phyloP scores from a whole-genome alignment of 2,888 invertebrate genomes.

The Megastigmus dorsalis region DNA sequence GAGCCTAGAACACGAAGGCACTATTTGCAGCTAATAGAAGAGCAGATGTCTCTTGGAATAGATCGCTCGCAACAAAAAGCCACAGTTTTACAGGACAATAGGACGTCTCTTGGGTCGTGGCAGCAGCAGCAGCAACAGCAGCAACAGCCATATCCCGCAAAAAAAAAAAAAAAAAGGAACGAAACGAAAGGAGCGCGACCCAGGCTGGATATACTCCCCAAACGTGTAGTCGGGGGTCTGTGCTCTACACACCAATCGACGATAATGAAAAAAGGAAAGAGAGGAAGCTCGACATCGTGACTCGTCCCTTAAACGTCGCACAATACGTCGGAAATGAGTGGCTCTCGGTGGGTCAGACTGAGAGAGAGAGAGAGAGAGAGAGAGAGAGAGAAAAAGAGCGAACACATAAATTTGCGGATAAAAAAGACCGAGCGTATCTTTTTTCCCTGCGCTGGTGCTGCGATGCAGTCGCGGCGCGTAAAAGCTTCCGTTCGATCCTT shows the following conservation, averaged over 20 bases:
- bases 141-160: conserved; percentile 3
- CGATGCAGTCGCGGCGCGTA: conserved; percentile 10
- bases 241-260: conserved; percentile 2
- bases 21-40: conserved; percentile 30
- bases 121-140: neutral
- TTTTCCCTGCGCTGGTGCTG: neutral
- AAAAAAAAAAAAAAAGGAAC: too few species aligned
- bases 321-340: conserved; percentile 37
- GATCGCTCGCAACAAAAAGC: conserved; percentile 34
- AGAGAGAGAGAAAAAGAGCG: too few species aligned
- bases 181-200: too few species aligned
- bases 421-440: neutral
- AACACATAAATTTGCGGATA: conserved; percentile 36
- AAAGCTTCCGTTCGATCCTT: conserved; percentile 12
- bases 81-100: conserved; percentile 27
- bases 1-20: conserved; percentile 15
- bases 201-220: neutral
- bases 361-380: neutral
- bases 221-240: too few species aligned
- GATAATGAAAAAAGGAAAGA: conserved; percentile 16
- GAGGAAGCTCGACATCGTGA: neutral
- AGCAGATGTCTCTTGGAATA: conserved; percentile 31
- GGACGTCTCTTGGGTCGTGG: too few species aligned
- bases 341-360: neutral
- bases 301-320: conserved; percentile 8